phyloP scores from a whole-genome alignment of 2,888 invertebrate species.

The Schizotus pectinicornis region DNA sequence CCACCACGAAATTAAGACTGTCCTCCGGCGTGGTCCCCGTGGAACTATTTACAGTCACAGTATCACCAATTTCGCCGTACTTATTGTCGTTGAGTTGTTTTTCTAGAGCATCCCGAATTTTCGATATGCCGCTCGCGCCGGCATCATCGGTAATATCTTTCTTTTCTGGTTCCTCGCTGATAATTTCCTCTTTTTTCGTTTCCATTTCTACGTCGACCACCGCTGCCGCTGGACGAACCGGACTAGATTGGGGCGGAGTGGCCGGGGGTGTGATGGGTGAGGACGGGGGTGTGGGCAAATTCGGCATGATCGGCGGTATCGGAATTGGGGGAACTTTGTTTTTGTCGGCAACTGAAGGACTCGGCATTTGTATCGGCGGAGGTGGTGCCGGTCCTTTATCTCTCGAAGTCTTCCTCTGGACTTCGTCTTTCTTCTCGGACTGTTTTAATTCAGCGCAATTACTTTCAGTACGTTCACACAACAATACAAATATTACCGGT shows the following conservation, averaged over 20 bases:
- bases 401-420: conserved; percentile 62
- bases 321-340: conserved; percentile 48
- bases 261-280: conserved; percentile 54
- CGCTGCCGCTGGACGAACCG: conserved; percentile 28
- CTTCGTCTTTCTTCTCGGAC: conserved; percentile 72
- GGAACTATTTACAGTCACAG: conserved; percentile 47
- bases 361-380: conserved; percentile 57
- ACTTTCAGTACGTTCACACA: background rate
- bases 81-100: conserved; percentile 32
- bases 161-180: conserved; percentile 5
- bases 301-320: conserved; percentile 42
- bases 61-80: conserved; percentile 36
- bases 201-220: conserved; percentile 23
- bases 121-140: conserved; percentile 36
- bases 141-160: conserved; percentile 40
- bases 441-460: conserved; percentile 43
- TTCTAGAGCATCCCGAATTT: conserved; percentile 44
- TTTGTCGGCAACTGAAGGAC: too few relatives aligned
- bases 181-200: conserved; percentile 22
- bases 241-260: conserved; percentile 48
- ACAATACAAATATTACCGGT: conserved; percentile 31
- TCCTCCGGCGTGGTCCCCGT: conserved; percentile 45
- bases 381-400: conserved; percentile 85
- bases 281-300: conserved; percentile 55
- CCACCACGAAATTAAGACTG: conserved; percentile 49